Evolutionary conservation across 2,113 vertebrate genomes (phyloP), one percentile per base, ranked within the genome.

Genomic region (Zosterops pallidus): DNA sequence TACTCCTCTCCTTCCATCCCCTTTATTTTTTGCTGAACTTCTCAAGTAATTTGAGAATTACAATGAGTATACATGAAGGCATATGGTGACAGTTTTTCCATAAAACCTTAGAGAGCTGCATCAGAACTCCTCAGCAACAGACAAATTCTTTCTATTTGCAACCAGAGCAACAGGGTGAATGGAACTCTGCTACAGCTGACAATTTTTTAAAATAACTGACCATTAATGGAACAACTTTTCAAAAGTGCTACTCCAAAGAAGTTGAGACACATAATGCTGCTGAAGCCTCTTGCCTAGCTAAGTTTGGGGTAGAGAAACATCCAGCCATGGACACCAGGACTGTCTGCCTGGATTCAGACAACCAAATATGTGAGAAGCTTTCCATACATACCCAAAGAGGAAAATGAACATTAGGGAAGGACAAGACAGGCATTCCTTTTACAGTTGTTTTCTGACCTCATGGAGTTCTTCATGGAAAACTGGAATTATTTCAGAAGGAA

Each of bases 261-360:
- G 8, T 4, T 55, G 47, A 80, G 46, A 29, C 9, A 15, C 0
- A 42, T 11, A 39, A 12, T 12, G 9, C 6, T 55, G 25, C 23
- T 55, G 65, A 75, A 85, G 22, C 9, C 11, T 63, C 31, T 46
- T 53, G 20, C 28, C 39, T 59, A n/a, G 29, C 14, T 46, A 24
- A 39, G 35, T 26, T 3, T 55, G 29, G 29, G 50, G 9, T 5
- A 50, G 31, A 55, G 57, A 74, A 86, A 25, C 16, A 20, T 57
- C 20, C 31, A 72, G 23, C 12, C 31, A 49, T 0, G 0, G 46
- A 33, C 20, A 47, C 5, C 42, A 49, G 15, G 17, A 25, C 13
- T 59, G 19, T 19, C 84, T 50, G 47, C 49, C 55, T 78, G 18
- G 39, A 57, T 77, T 83, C 35, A 62, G 41, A 23, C 17, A 86